phyloP scores from a whole-genome alignment of 2,113 vertebrate genomes.

The Cervus canadensis region DNA sequence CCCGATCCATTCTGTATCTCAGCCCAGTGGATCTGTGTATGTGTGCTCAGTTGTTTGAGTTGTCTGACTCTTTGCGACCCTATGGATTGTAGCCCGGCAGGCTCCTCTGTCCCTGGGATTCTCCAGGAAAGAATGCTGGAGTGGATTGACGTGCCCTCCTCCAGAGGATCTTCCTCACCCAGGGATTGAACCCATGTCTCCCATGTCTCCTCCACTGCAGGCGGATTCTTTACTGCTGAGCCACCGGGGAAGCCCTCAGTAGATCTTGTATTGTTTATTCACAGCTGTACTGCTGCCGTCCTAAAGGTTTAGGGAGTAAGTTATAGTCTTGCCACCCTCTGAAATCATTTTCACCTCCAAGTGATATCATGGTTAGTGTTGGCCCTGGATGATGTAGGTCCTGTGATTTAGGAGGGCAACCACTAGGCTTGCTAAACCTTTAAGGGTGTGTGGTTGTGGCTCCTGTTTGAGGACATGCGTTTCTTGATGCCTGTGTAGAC shows the following conservation, averaged over 20 bases:
- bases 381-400: fast-evolving
- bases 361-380: not conserved
- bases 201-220: not conserved
- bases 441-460: not conserved
- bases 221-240: not conserved
- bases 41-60: not conserved
- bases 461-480: fast-evolving
- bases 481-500: not conserved
- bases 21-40: fast-evolving
- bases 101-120: not conserved
- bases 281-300: not conserved
- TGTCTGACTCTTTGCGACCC: not conserved
- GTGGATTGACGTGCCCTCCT: not conserved
- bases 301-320: not conserved
- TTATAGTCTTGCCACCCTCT: fast-evolving
- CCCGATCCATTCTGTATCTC: fast-evolving
- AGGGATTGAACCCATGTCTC: not conserved
- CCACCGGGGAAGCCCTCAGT: not conserved
- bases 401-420: not conserved
- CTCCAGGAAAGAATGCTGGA: not conserved
- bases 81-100: not conserved
- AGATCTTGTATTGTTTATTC: not conserved
- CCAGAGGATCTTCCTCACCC: not conserved
- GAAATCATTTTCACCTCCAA: not conserved
- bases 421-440: too few species aligned